Conservation (phyloP, 2,113 vertebrate species). For the Alces alces region DNA sequence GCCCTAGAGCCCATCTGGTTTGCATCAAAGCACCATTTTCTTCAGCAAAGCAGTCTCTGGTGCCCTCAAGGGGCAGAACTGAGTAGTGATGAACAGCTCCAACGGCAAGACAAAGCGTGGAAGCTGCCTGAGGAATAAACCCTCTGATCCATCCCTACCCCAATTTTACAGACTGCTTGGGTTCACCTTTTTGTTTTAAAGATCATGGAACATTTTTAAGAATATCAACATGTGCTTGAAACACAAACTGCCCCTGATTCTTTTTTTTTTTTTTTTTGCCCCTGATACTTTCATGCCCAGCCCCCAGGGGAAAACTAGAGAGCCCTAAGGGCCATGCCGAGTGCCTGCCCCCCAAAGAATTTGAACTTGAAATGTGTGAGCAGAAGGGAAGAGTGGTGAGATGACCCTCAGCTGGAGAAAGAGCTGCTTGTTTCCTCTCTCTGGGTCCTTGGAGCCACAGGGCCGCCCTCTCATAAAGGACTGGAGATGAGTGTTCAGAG, state of each 20-base stretch:
- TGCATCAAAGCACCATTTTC: rapidly evolving
- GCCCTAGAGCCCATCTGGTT: neutral
- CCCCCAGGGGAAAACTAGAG: neutral
- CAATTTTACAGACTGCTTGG: neutral
- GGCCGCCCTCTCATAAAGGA: neutral
- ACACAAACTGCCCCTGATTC: neutral
- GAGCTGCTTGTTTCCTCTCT: neutral
- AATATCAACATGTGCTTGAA: neutral
- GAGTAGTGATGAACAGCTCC: neutral
- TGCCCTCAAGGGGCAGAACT: conserved; percentile 54
- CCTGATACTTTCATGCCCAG: neutral
- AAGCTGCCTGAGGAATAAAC: neutral
- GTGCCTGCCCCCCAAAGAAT: neutral
- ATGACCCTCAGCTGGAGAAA: neutral
- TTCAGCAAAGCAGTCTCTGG: conserved; percentile 39
- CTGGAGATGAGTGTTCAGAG: neutral
- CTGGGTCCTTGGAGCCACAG: neutral
- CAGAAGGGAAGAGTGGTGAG: neutral
- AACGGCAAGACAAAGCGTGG: rapidly evolving
- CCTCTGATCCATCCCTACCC: too few species aligned
- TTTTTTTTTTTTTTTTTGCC: too few species aligned
- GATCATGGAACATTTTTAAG: neutral
- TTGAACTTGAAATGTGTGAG: neutral
- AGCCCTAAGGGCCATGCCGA: neutral
- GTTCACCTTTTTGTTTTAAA: neutral